Percentiles rank a stretch among this genome's conserved stretches.
phyloP scores from a whole-genome alignment of 2,797 vertebrate genomes.

The Microctenopoma steveboyesi region DNA sequence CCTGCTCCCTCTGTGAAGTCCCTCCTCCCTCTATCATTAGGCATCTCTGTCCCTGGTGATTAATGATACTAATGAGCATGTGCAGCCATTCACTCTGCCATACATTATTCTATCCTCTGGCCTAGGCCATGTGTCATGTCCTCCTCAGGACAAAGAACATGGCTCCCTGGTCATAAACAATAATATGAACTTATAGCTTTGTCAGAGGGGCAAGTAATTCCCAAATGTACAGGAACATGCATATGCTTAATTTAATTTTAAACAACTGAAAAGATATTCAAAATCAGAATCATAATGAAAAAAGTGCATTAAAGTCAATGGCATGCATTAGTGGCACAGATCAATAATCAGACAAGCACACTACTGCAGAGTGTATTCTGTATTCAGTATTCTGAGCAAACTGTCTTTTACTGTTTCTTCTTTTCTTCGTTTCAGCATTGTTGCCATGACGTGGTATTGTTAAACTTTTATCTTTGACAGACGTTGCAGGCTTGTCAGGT shows the following conservation, averaged over 20 bases:
- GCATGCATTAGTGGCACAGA: background rate
- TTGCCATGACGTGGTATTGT: constrained; percentile 50
- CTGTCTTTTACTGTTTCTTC: constrained; percentile 9
- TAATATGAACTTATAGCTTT: constrained; percentile 52
- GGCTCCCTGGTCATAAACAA: constrained; percentile 55
- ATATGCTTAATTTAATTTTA: constrained; percentile 3
- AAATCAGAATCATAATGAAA: background rate
- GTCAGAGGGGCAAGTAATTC: constrained; percentile 15
- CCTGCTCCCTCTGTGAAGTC: constrained; percentile 58
- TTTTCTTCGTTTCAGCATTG: constrained; percentile 21
- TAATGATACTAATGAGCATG: constrained; percentile 84
- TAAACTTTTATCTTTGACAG: constrained; percentile 73
- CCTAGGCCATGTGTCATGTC: constrained; percentile 72
- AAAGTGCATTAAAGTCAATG: background rate
- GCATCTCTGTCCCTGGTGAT: constrained; percentile 78
- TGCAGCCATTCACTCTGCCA: constrained; percentile 77
- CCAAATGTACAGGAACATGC: constrained; percentile 1
- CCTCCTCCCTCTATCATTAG: constrained; percentile 74
- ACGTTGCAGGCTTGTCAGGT: constrained; percentile 64
- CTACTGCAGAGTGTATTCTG: too few species aligned
- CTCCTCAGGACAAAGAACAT: constrained; percentile 55
- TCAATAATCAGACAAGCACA: constrained; percentile 2
- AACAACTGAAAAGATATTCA: constrained; percentile 3
- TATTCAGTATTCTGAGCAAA: too few species aligned
- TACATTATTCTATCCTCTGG: constrained; percentile 78